A percentile compares a stretch with the other conserved stretches of the same genome.
Conservation (phyloP, 2,113 vertebrate genomes). For the Ophiodon elongatus region DNA sequence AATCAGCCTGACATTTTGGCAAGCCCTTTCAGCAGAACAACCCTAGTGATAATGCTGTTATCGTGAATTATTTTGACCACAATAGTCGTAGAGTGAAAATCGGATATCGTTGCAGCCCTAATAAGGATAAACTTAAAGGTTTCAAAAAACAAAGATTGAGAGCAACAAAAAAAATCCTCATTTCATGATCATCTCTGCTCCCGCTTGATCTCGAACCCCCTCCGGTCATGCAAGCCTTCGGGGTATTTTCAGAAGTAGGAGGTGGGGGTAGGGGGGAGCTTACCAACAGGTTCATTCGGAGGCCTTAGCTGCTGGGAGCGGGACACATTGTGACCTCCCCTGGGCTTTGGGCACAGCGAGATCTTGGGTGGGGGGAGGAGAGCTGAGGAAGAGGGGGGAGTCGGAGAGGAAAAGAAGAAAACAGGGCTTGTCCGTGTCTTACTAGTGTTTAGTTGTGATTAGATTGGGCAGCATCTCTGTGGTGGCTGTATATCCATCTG, state of each 20-base stretch:
- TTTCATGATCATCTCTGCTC: conserved; percentile 42
- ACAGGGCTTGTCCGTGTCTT: conserved; percentile 74
- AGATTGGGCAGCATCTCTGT: conserved; percentile 67
- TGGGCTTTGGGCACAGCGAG: conserved; percentile 62
- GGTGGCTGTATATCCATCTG: conserved; percentile 68
- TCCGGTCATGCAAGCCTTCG: conserved; percentile 27
- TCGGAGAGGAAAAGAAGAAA: conserved; percentile 51
- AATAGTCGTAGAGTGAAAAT: background rate
- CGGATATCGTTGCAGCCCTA: background rate
- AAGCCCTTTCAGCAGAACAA: background rate
- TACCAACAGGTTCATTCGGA: conserved; percentile 53
- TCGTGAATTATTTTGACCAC: background rate
- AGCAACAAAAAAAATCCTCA: background rate
- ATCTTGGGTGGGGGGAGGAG: conserved; percentile 41
- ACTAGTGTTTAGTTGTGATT: conserved; percentile 81
- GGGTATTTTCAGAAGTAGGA: conserved; percentile 45
- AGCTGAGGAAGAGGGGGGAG: conserved; percentile 29
- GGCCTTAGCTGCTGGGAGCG: conserved; percentile 58
- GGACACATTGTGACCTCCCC: conserved; percentile 75
- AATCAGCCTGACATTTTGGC: conserved; percentile 19
- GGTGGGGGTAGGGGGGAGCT: conserved; percentile 23
- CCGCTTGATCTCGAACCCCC: conserved; percentile 39
- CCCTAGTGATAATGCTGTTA: background rate
- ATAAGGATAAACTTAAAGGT: conserved; percentile 25
- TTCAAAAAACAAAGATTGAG: conserved; percentile 9